Conservation (phyloP, 2,113 vertebrate genomes). For the Cyphomyrus plagiostoma region DNA sequence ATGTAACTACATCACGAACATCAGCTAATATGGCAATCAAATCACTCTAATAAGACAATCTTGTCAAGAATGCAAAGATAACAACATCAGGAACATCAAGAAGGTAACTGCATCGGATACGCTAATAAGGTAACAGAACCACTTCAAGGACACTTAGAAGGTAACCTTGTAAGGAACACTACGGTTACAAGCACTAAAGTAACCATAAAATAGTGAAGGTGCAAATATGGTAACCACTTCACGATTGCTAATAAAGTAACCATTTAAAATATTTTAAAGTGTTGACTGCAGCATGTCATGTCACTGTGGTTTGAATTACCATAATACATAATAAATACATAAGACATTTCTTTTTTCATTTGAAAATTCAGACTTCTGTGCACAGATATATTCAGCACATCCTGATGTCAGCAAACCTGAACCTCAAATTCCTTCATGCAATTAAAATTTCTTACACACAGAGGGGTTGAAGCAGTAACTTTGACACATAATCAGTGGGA, state of each 20-base stretch:
- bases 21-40: no score
- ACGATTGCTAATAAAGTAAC: background rate
- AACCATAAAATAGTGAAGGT: background rate
- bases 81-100: background rate
- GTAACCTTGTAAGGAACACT: background rate
- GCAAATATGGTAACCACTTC: background rate
- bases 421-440: background rate
- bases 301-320: background rate
- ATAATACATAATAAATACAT: background rate
- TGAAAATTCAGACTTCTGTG: background rate
- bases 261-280: background rate
- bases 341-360: background rate
- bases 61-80: no score
- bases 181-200: background rate
- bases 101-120: background rate
- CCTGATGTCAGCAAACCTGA: conserved; percentile 4
- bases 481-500: background rate
- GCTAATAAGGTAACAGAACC: background rate
- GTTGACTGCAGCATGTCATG: background rate
- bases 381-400: background rate
- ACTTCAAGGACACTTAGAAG: background rate
- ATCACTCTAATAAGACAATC: no score
- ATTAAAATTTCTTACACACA: conserved; percentile 6
- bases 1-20: no score
- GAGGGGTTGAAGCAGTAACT: background rate